These are phyloP conservation scores for Drosophila setosimentum DNA, from an alignment of 2,888 invertebrate genomes.

Conservation along the genomic window DNA sequence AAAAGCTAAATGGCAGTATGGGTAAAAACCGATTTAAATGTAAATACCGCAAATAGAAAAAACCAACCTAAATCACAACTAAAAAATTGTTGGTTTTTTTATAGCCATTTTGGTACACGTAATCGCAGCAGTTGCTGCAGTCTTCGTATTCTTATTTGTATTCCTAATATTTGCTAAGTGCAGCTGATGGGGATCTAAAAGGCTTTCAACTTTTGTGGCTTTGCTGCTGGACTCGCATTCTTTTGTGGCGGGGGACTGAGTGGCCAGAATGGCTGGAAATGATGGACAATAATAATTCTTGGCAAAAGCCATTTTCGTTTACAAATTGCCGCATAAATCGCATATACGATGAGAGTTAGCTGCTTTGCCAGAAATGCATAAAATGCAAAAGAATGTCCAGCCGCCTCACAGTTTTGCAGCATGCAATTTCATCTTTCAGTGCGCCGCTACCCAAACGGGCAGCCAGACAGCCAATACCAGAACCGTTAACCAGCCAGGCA, in stretches of 20 bases:
- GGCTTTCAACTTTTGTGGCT: conserved; percentile 55
- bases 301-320: conserved; percentile 81
- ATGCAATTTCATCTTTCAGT: conserved; percentile 54
- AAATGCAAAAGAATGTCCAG: conserved; percentile 54
- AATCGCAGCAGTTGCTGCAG: conserved; percentile 18
- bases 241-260: conserved; percentile 18
- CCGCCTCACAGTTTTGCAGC: conserved; percentile 36
- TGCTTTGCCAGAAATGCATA: conserved; percentile 59
- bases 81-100: conserved; percentile 56
- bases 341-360: conserved; percentile 78
- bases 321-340: conserved; percentile 81
- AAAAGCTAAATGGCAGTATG: conserved; percentile 12
- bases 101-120: conserved; percentile 43
- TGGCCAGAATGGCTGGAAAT: conserved; percentile 50
- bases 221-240: conserved; percentile 38
- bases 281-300: conserved; percentile 80
- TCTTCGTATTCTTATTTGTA: conserved; percentile 24
- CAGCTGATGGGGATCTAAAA: conserved; percentile 61
- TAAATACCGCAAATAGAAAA: conserved; percentile 38
- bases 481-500: conserved; percentile 71
- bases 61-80: conserved; percentile 11
- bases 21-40: conserved; percentile 37
- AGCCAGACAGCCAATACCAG: conserved; percentile 64
- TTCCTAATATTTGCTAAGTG: conserved; percentile 74
- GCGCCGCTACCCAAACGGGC: conserved; percentile 54